Base-by-base conservation (phyloP, 2,113 vertebrate species). In the Trogon melanurus region DNA sequence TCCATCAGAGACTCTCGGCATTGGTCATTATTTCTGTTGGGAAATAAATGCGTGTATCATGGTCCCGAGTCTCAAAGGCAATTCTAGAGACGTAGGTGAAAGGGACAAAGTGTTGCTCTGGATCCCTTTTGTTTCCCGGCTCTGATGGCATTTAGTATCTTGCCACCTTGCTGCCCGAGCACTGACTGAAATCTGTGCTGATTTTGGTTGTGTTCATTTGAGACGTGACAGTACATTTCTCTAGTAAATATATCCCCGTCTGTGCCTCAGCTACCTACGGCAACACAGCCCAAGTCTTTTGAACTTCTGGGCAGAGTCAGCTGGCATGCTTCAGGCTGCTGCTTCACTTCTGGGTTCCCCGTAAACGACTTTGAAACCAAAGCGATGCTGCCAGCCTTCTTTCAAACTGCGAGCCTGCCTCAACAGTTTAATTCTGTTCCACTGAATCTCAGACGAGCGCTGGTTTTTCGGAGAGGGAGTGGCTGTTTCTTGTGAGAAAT, bases 311-410 rank as follows among this genome's bases (percentile, higher is more conserved):
- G 45, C 19, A 45, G 51, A 94, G 79, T 70, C 71, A 87, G 70
- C 79, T 93, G 84, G 5, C 44, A n/a, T 85, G 89, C 84, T 91
- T 44, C 85, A 67, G 90, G 81, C 81, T 95, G 87, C 70, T 54
- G 15, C 70, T 89, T 65, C 34, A 2, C 76, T 85, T 65, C 79
- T 88, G 61, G 17, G 34, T 91, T 74, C 85, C 54, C 80, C 41
- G 47, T 47, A 85, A 85, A 19, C 13, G 27, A 11, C 79, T 90
- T 29, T 44, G 64, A 93, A 93, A 91, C 62, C 75, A 72, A 26
- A 80, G 58, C n/a, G 47, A 0, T 66, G 25, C 82, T 94, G 74
- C 70, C 71, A 88, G 65, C 72, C 11, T 22, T 41, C 51, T 88
- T 71, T 70, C 67, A 88, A 44, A 76, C 54, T 54, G 5, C 13